Evolutionary conservation across 2,113 vertebrate genomes (phyloP).

Genomic region (Aleadryas rufinucha): DNA sequence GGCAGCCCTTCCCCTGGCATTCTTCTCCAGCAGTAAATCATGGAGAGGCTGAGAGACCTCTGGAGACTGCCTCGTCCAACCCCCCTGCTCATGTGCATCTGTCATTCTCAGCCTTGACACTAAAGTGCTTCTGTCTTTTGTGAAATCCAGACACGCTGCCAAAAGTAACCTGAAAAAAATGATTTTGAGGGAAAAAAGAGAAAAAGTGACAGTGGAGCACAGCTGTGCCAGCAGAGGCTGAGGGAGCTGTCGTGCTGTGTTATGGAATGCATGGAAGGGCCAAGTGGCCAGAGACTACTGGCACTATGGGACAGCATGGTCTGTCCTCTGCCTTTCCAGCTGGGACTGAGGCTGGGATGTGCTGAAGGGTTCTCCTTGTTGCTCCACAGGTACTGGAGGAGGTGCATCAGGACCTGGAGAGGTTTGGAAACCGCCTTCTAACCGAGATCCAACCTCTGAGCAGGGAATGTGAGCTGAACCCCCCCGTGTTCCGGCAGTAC

Average conservation of each 20-base stretch:
- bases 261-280: neutral
- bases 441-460: slow-evolving; percentile 69
- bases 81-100: neutral
- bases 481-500: slow-evolving; percentile 72
- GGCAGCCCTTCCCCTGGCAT: neutral
- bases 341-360: rapidly evolving
- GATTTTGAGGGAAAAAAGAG: neutral
- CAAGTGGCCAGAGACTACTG: neutral
- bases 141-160: neutral
- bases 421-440: slow-evolving; percentile 75
- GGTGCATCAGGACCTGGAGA: slow-evolving; percentile 63
- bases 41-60: neutral
- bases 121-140: neutral
- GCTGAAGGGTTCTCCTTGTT: neutral
- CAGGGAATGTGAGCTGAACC: slow-evolving; percentile 76
- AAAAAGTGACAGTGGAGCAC: neutral
- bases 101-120: neutral
- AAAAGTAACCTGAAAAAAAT: neutral
- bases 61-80: neutral
- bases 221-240: neutral
- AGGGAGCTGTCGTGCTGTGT: neutral
- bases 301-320: neutral
- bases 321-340: neutral
- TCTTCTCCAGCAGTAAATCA: neutral
- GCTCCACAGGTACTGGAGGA: slow-evolving; percentile 50